Evolutionary conservation across 2,797 vertebrate species (phyloP), one percentile per base, ranked within the genome.

Genomic region (Lepus townsendii): DNA sequence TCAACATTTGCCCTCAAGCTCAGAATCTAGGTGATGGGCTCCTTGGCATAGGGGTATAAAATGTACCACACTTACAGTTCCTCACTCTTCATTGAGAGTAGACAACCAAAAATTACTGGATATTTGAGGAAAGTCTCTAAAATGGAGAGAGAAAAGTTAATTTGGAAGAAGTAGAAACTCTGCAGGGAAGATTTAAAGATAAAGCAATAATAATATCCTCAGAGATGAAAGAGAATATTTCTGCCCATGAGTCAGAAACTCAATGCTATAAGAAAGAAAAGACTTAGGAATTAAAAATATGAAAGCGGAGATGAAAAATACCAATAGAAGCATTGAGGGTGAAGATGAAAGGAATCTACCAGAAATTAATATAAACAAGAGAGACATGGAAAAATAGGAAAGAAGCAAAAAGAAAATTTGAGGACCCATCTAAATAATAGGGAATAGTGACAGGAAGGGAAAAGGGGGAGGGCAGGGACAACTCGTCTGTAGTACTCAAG

Each of bases 321-420:
- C 54, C 62, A 91, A 22, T 71, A 16, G 82, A 83, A 84, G 26
- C 73, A 54, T 10, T 94, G 62, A 60, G 88, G 38, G n/a, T 93
- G 30, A 96, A 91, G 75, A 62, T 91, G 54, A 27, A 72, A 69
- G 20, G 73, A 95, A 69, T 63, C 7, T 82, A 30, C 77, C 68
- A 91, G 79, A 66, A 84, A 85, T 68, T 60, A 80, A 42, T 52
- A 14, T 93, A 17, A 50, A 90, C 88, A 72, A 52, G 54, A 50
- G 2, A 69, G 12, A 85, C 13, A 30, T 75, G 6, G 24, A 79
- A 93, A 88, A 75, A 75, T 35, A 69, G n/a, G 24, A 83, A 52
- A 90, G 76, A 79, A 94, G 77, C 89, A n/a, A 54, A 35, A 86
- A 88, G 68, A 88, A 92, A 77, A 77, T 62, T 68, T 93, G 75